These are phyloP conservation scores for Hyles euphorbiae DNA, from an alignment of 1,140 invertebrate genomes.

Conservation along the genomic window DNA sequence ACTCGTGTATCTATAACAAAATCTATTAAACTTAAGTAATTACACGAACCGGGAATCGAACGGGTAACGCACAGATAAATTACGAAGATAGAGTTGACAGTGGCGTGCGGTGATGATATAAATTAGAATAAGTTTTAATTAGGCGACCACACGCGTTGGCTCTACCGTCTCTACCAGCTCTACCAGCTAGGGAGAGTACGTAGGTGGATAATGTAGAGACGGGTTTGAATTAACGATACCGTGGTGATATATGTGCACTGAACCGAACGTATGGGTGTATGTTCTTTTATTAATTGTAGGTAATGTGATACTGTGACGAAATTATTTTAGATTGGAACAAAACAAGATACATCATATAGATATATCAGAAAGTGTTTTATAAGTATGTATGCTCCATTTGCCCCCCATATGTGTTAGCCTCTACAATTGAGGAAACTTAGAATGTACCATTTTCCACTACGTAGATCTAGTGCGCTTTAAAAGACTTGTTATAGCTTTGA, in stretches of 20 bases:
- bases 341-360: too few species aligned
- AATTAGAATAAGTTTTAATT: constrained; percentile 54
- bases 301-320: background rate
- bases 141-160: constrained; percentile 50
- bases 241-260: too few species aligned
- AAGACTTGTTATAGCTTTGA: too few species aligned
- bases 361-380: too few species aligned
- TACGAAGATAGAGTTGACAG: constrained; percentile 16
- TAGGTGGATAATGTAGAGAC: background rate
- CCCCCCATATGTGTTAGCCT: too few species aligned
- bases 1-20: too few species aligned
- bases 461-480: too few species aligned
- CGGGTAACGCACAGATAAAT: constrained; percentile 18
- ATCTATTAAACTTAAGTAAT: too few species aligned
- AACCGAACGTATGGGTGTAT: background rate
- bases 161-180: background rate
- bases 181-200: constrained; percentile 7
- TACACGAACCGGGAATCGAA: background rate
- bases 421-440: too few species aligned
- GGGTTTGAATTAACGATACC: background rate
- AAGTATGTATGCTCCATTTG: too few species aligned
- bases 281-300: background rate
- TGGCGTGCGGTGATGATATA: constrained; percentile 18
- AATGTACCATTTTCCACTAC: too few species aligned
- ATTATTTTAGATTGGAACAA: too few species aligned